Conservation (phyloP, 2,888 invertebrate species). For the Chaetogeoica ovagalla region DNA sequence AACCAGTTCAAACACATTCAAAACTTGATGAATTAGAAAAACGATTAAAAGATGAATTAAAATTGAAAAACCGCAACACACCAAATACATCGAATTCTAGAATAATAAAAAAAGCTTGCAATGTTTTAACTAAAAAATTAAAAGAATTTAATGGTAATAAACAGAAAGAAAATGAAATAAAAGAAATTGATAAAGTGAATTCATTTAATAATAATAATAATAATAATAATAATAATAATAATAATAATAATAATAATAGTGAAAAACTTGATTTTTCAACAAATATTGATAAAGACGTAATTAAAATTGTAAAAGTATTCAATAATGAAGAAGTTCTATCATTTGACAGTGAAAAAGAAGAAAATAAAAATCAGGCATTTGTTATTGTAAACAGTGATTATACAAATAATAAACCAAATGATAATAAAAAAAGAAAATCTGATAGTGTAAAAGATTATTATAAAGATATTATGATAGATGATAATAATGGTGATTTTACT, state of each 20-base stretch:
- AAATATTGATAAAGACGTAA: too few relatives aligned
- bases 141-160: not conserved
- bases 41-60: not conserved
- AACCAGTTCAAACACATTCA: not conserved
- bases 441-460: not conserved
- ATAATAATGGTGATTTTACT: not conserved
- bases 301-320: too few relatives aligned
- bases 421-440: not conserved
- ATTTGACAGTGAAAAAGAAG: too few relatives aligned
- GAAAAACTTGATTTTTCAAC: too few relatives aligned
- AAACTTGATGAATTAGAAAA: constrained; percentile 31
- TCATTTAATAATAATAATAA: too few relatives aligned
- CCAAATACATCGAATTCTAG: not conserved
- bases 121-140: not conserved
- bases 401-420: not conserved
- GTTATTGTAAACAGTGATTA: too few relatives aligned
- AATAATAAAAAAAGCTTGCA: not conserved
- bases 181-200: too few relatives aligned
- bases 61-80: not conserved
- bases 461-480: not conserved
- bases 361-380: too few relatives aligned
- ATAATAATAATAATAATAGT: too few relatives aligned
- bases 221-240: too few relatives aligned
- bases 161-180: not conserved
- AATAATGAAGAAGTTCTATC: too few relatives aligned